A percentile compares a stretch with the other conserved stretches of the same genome.
Conservation (phyloP, 2,888 invertebrate genomes). For the Latrodectus hesperus region DNA sequence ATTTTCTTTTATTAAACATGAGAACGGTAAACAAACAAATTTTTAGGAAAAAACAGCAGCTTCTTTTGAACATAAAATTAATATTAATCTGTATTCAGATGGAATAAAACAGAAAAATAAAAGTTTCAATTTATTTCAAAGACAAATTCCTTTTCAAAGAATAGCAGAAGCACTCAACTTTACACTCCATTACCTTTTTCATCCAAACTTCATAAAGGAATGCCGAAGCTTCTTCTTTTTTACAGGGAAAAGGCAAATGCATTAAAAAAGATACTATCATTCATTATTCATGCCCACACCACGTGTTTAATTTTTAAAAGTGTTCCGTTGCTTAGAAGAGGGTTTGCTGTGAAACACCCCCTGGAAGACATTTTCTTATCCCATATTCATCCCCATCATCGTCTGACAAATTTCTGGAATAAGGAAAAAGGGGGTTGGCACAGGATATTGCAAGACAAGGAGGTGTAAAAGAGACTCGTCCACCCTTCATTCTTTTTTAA, state of each 20-base stretch:
- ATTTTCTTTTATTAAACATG: no score
- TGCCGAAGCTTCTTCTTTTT: background rate
- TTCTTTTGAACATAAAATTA: no score
- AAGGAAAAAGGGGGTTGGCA: conserved; percentile 8
- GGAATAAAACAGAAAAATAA: no score
- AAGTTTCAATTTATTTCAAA: no score
- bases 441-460: background rate
- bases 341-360: background rate
- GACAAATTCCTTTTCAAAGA: no score
- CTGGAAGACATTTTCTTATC: background rate
- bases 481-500: no score
- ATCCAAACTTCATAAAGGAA: background rate
- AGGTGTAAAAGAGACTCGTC: conserved; percentile 10
- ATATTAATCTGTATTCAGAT: no score
- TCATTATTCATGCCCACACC: conserved; percentile 1
- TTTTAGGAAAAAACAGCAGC: no score
- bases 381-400: conserved; percentile 10
- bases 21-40: no score
- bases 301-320: conserved; percentile 11
- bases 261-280: background rate
- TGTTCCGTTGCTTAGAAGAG: background rate
- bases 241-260: background rate
- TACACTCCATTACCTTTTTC: background rate
- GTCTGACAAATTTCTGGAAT: conserved; percentile 31
- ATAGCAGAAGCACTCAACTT: no score